Conservation (phyloP, 2,113 vertebrate species). For the Erinaceus europaeus region DNA sequence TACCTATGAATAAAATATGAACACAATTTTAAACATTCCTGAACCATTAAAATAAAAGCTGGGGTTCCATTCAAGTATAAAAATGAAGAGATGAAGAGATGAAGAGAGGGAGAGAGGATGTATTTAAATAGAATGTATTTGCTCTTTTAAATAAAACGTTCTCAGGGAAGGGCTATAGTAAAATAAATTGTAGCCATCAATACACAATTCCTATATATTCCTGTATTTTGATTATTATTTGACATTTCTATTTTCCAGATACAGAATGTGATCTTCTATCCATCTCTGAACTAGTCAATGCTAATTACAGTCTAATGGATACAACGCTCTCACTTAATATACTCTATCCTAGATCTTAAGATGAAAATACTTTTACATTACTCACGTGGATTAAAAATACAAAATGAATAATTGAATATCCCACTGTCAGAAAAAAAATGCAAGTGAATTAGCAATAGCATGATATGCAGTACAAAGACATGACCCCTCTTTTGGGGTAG, state of each 20-base stretch:
- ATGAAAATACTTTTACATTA: background rate
- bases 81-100: accelerated
- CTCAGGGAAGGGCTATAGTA: background rate
- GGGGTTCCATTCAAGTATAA: too few species aligned
- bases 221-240: background rate
- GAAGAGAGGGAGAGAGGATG: accelerated
- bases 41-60: too few species aligned
- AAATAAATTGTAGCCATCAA: background rate
- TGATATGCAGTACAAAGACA: background rate
- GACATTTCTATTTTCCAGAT: background rate
- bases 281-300: background rate
- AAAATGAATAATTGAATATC: background rate
- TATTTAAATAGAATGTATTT: background rate
- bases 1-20: too few species aligned
- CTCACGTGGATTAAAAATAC: background rate
- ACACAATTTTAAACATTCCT: too few species aligned
- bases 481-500: background rate
- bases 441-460: background rate
- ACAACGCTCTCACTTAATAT: background rate
- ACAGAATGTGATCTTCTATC: background rate
- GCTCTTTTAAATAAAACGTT: background rate
- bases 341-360: background rate
- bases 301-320: background rate
- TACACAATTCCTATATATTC: background rate
- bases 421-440: background rate